Conservation (phyloP, 2,888 invertebrate genomes). For the Agrilus mali region DNA sequence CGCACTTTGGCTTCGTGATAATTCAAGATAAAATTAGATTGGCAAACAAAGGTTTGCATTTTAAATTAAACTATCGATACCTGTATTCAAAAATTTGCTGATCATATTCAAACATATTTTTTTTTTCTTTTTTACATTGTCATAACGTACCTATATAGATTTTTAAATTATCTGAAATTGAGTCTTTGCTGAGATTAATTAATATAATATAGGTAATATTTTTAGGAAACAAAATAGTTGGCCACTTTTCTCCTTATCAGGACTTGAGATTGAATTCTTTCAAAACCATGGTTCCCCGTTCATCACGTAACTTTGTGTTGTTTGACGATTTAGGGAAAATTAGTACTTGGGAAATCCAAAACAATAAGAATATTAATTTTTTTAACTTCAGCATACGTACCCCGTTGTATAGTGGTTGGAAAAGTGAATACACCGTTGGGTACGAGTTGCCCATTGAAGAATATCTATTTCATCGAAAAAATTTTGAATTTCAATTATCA, state of each 20-base stretch:
- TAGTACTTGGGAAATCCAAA: constrained; percentile 11
- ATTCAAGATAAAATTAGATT: constrained; percentile 16
- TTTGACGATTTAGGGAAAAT: constrained; percentile 18
- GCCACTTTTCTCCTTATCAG: constrained; percentile 8
- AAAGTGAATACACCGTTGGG: constrained; percentile 14
- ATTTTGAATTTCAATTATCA: constrained; percentile 9
- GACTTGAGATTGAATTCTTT: constrained; percentile 8
- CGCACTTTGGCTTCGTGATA: constrained; percentile 18
- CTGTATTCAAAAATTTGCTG: background rate
- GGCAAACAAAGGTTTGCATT: constrained; percentile 14
- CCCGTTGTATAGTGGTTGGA: constrained; percentile 19
- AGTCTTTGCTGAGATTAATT: too few relatives aligned
- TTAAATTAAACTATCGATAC: background rate
- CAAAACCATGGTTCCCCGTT: constrained; percentile 16
- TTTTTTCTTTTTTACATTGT: too few relatives aligned
- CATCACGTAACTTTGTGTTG: constrained; percentile 15
- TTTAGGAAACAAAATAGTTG: constrained; percentile 13
- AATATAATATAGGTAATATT: too few relatives aligned
- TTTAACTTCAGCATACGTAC: constrained; percentile 17
- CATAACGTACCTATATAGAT: too few relatives aligned
- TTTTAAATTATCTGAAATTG: too few relatives aligned
- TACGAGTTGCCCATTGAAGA: constrained; percentile 17
- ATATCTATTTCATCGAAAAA: constrained; percentile 11
- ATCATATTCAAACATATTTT: too few relatives aligned
- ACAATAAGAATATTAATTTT: constrained; percentile 10